A percentile compares a stretch with the other conserved stretches of the same genome.
Evolutionary conservation across 2,888 invertebrate genomes (phyloP).

Genomic region (Mesoligia furuncula): DNA sequence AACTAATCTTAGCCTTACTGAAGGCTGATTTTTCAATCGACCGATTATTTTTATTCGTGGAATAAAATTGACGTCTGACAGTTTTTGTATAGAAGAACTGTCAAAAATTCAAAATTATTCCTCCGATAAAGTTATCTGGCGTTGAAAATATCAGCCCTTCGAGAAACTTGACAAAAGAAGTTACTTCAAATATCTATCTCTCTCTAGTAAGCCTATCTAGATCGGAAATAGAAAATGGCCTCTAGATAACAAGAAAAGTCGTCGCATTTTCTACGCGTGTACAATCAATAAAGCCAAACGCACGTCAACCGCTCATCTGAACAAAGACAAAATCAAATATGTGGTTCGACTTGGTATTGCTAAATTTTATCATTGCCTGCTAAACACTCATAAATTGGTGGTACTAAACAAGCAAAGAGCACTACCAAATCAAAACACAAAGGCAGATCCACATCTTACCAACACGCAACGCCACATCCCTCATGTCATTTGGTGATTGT

Average conservation of each 20-base stretch:
- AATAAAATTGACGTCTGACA: no score
- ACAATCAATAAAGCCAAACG: constrained; percentile 2
- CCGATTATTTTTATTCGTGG: no score
- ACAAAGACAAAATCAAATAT: constrained; percentile 19
- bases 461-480: constrained; percentile 24
- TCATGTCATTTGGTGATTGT: not conserved
- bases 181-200: not conserved
- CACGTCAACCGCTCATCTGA: constrained; percentile 12
- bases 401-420: constrained; percentile 31
- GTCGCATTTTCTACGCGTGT: not conserved
- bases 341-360: constrained; percentile 26
- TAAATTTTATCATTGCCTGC: constrained; percentile 20
- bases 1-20: constrained; percentile 1
- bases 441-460: constrained; percentile 31
- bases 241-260: constrained; percentile 6
- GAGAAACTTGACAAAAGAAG: not conserved
- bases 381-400: not conserved
- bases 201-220: not conserved
- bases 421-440: constrained; percentile 42
- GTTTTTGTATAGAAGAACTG: not conserved
- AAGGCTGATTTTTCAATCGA: not conserved
- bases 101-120: no score
- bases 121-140: no score
- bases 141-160: no score
- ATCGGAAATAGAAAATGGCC: constrained; percentile 24